These are phyloP conservation scores for Gryllus bimaculatus DNA, from an alignment of 1,140 invertebrate species.

Conservation along the genomic window DNA sequence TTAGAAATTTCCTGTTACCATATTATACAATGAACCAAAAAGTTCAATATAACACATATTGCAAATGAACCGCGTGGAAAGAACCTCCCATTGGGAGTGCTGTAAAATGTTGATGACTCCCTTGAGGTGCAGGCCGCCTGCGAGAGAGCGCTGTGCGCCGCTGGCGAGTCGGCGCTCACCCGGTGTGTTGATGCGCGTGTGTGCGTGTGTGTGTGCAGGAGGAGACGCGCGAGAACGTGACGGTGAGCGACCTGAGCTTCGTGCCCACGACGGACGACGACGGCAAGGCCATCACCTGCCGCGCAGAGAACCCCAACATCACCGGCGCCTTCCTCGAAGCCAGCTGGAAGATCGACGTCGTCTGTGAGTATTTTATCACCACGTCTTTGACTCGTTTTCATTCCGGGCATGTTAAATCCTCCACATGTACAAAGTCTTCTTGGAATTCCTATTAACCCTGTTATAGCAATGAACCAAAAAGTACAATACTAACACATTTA, in stretches of 20 bases:
- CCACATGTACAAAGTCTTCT: neutral
- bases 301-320: constrained; percentile 81
- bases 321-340: constrained; percentile 69
- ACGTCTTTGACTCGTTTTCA: neutral
- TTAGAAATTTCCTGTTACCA: too few species aligned
- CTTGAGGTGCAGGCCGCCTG: too few species aligned
- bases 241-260: constrained; percentile 72
- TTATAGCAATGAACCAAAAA: too few species aligned
- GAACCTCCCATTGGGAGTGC: too few species aligned
- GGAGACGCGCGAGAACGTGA: constrained; percentile 69
- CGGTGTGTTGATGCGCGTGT: constrained; percentile 23
- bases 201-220: constrained; percentile 54
- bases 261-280: constrained; percentile 65
- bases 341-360: constrained; percentile 74
- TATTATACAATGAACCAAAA: too few species aligned
- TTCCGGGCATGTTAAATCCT: neutral
- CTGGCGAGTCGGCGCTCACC: too few species aligned
- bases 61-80: too few species aligned
- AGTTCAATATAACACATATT: too few species aligned
- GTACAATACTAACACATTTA: too few species aligned
- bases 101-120: too few species aligned
- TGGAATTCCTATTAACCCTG: neutral
- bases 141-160: too few species aligned
- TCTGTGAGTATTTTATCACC: constrained; percentile 57
- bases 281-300: constrained; percentile 69